Base-by-base conservation (phyloP, 2,797 vertebrate species). In the Amazona ochrocephala region DNA sequence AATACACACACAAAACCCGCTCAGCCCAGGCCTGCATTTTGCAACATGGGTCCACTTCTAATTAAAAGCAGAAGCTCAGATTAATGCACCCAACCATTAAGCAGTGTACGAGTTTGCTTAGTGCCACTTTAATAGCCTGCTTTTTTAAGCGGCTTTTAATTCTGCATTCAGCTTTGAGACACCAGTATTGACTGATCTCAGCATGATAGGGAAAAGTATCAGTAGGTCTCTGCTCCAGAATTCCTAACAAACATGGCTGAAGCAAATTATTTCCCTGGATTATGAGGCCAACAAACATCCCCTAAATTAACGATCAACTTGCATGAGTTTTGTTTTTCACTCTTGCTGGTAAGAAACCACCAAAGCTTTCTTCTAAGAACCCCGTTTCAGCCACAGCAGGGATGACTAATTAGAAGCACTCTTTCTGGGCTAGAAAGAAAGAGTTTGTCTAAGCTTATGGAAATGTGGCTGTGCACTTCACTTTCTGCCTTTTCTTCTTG, bases 141-240 rank as follows among this genome's bases (percentile, higher is more conserved):
- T 92, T 96, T 95, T 94, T 89, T 1, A 68, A 97, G 93, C 42
- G 23, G 89, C 73, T 96, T 96, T 93, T 93, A 94, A 95, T 95
- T 96, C 89, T 34, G 42, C 37, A 10, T 89, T 90, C 87, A 91
- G 86, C 86, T 91, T 92, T 84, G 90, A 95, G 90, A 95, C 58
- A 79, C 58, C 95, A 95, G 93, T 53, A n/a, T 84, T 82, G 87
- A 84, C 93, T 95, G 87, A 94, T 94, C 91, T 96, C 92, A 58
- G 84, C 64, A 30, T 4, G 70, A 75, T 3, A 80, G 50, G 53
- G 74, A 58, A 64, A 90, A 93, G 84, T 30, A 93, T 41, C 84
- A 84, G 64, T 12, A 86, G 37, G 77, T 88, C 84, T 89, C 86
- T 70, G 58, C 72, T 92, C 85, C 66, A 27, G 27, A 44, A 87